These are phyloP conservation scores for Cyaniris semiargus DNA, from an alignment of 2,888 invertebrate species.

Conservation along the genomic window DNA sequence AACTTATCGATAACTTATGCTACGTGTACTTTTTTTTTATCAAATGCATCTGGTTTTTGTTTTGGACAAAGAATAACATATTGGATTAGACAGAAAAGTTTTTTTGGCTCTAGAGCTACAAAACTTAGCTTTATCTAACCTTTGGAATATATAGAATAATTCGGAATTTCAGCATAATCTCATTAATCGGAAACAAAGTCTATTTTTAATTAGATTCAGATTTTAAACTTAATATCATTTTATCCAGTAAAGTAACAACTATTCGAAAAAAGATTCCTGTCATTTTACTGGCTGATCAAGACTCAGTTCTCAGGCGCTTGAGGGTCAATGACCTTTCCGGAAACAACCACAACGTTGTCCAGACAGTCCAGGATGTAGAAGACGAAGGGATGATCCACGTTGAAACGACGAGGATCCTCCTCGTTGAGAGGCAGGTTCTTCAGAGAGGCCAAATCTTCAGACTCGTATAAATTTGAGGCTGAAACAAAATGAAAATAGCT, in stretches of 20 bases:
- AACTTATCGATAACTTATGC: conserved; percentile 52
- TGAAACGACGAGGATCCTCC: conserved; percentile 61
- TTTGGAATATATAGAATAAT: background rate
- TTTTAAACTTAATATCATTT: background rate
- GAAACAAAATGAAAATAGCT: conserved; percentile 44
- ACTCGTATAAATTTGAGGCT: conserved; percentile 32
- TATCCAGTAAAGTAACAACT: too few relatives aligned
- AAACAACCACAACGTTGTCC: conserved; percentile 80
- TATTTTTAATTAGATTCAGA: background rate
- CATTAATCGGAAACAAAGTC: background rate
- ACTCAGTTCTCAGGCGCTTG: conserved; percentile 48
- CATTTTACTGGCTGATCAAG: background rate
- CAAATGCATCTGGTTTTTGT: conserved; percentile 76
- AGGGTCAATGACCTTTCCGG: conserved; percentile 81
- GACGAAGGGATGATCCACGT: conserved; percentile 82
- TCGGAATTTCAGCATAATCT: too few relatives aligned
- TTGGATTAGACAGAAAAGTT: background rate
- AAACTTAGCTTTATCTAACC: background rate
- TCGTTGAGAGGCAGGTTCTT: conserved; percentile 61
- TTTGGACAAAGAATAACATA: conserved; percentile 39
- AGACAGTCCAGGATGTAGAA: conserved; percentile 82
- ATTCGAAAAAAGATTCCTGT: background rate
- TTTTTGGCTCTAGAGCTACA: background rate
- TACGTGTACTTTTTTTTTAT: conserved; percentile 78
- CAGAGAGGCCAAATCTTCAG: conserved; percentile 46